Percentiles rank a stretch among this genome's conserved stretches.
Conservation (phyloP, 2,888 invertebrate species). For the Temnothorax unifasciatus region DNA sequence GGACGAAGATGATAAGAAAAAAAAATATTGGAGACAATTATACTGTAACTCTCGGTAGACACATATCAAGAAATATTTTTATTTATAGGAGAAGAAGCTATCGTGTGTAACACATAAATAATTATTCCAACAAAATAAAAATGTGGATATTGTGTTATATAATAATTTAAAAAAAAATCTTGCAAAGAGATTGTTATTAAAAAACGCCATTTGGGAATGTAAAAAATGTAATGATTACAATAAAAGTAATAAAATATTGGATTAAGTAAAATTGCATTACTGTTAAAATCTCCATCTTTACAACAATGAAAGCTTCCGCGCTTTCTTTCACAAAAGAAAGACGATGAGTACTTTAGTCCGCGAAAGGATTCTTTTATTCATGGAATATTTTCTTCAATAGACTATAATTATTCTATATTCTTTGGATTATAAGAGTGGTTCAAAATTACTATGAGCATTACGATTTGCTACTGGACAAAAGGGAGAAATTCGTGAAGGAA, state of each 20-base stretch:
- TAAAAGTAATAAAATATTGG: background rate
- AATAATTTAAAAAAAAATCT: background rate
- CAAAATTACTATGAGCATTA: slow-evolving; percentile 23
- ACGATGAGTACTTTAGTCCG: slow-evolving; percentile 24
- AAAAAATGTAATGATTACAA: background rate
- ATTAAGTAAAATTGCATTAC: slow-evolving; percentile 16
- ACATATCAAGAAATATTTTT: background rate
- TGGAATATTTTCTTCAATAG: slow-evolving; percentile 26
- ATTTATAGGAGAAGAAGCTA: background rate
- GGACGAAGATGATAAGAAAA: slow-evolving; percentile 6
- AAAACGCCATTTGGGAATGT: background rate
- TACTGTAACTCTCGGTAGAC: background rate
- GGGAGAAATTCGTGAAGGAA: background rate
- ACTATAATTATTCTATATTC: slow-evolving; percentile 24
- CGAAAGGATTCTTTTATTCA: slow-evolving; percentile 19
- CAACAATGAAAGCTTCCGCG: slow-evolving; percentile 1
- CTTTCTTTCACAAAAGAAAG: slow-evolving; percentile 1
- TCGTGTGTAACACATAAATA: background rate
- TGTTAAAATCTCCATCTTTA: background rate
- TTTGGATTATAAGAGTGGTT: slow-evolving; percentile 15
- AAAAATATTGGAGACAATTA: background rate
- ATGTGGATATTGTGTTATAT: background rate
- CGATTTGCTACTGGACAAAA: slow-evolving; percentile 32
- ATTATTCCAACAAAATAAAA: background rate
- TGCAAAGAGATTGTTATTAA: background rate